These are phyloP conservation scores for Hyles euphorbiae DNA, from an alignment of 1,140 invertebrate genomes.

Conservation along the genomic window DNA sequence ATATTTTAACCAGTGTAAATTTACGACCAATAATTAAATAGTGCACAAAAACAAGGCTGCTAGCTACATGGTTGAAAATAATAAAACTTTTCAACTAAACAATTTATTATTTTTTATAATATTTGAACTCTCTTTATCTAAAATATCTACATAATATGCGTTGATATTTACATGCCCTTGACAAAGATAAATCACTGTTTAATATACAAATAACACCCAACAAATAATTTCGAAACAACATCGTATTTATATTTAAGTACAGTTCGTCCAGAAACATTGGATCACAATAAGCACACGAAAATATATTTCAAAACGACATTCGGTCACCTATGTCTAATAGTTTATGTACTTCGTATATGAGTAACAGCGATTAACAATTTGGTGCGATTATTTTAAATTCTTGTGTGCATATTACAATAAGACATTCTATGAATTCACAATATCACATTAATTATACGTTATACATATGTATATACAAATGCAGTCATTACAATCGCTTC, in stretches of 20 bases:
- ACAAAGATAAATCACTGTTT: conserved; percentile 58
- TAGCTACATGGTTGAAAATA: conserved; percentile 12
- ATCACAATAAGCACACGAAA: conserved; percentile 20
- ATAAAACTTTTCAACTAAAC: conserved; percentile 58
- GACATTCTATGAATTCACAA: no score
- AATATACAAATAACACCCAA: conserved; percentile 64
- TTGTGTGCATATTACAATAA: no score
- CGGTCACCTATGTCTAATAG: conserved; percentile 2
- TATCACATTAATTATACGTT: no score
- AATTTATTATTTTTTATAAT: conserved; percentile 70
- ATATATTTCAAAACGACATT: conserved; percentile 13
- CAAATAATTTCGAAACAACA: conserved; percentile 47
- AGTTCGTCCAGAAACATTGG: conserved; percentile 23
- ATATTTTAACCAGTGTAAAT: no score
- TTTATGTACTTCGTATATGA: conserved; percentile 15
- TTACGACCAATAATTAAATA: no score
- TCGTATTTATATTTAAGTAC: conserved; percentile 42
- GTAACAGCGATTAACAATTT: conserved; percentile 22
- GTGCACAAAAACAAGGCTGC: no score
- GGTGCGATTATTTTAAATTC: conserved; percentile 4
- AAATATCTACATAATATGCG: conserved; percentile 68
- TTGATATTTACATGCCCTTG: conserved; percentile 66
- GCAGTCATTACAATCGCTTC: no score
- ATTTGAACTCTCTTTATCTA: conserved; percentile 72
- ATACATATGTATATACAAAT: no score